A percentile compares a stretch with the other conserved stretches of the same genome.
Conservation (phyloP, 2,797 vertebrate species). For the Anomalospiza imberbis region DNA sequence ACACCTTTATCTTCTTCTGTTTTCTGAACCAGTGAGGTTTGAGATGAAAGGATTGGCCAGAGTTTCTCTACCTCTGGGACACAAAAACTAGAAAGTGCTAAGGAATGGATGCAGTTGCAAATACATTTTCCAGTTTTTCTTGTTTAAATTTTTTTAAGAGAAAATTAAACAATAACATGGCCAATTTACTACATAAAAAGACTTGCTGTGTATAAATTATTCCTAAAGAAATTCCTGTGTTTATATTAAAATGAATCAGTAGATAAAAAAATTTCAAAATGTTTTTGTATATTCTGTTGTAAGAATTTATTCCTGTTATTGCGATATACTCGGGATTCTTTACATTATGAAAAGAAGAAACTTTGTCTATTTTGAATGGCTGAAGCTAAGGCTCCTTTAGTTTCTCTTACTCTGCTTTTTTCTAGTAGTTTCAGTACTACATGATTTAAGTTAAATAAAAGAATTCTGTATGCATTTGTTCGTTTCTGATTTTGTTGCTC, state of each 20-base stretch:
- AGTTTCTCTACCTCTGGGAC: constrained; percentile 80
- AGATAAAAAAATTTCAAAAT: constrained; percentile 83
- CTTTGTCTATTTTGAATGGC: constrained; percentile 90
- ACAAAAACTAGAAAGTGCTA: constrained; percentile 76
- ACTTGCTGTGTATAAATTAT: constrained; percentile 95
- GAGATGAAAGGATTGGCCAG: constrained; percentile 74
- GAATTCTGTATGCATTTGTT: constrained; percentile 84
- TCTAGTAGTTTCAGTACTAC: constrained; percentile 92
- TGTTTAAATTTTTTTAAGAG: constrained; percentile 77
- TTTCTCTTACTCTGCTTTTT: constrained; percentile 93
- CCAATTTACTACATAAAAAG: constrained; percentile 86
- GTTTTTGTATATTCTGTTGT: constrained; percentile 97
- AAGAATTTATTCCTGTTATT: constrained; percentile 90
- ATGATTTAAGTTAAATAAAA: constrained; percentile 98
- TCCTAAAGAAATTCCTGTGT: constrained; percentile 87
- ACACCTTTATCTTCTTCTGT: constrained; percentile 56
- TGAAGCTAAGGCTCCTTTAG: constrained; percentile 87
- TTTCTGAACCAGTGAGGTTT: constrained; percentile 78
- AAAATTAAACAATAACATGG: constrained; percentile 76
- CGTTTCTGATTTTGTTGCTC: constrained; percentile 41
- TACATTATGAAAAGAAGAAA: constrained; percentile 84
- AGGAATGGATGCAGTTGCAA: constrained; percentile 80
- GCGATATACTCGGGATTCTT: constrained; percentile 90
- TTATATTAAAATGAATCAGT: constrained; percentile 91
- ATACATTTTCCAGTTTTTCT: constrained; percentile 78